phyloP scores from a whole-genome alignment of 2,888 invertebrate genomes.

The Tenthredo amoena region DNA sequence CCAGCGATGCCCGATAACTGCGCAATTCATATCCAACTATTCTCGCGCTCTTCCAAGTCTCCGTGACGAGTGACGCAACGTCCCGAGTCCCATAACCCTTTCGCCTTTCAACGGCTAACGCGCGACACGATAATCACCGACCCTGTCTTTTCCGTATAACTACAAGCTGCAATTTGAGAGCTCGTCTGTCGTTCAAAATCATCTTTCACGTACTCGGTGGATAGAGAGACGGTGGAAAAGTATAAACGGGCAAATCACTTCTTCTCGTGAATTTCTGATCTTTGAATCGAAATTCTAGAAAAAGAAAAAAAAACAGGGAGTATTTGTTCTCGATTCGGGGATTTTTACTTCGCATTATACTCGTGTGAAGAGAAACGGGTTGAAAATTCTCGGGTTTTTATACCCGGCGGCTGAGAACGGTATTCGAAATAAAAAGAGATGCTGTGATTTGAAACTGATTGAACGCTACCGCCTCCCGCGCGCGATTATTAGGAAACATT shows the following conservation, averaged over 20 bases:
- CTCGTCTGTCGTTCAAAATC: conserved; percentile 12
- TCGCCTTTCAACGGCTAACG: conserved; percentile 7
- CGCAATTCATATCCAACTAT: conserved; percentile 26
- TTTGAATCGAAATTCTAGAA: not conserved
- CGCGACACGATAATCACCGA: conserved; percentile 37
- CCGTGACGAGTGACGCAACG: conserved; percentile 48
- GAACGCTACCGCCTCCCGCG: conserved; percentile 20
- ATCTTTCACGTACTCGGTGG: not conserved
- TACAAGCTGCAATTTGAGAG: conserved; percentile 23
- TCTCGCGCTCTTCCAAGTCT: conserved; percentile 24
- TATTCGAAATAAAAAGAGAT: too few relatives aligned
- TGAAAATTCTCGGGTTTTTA: not conserved
- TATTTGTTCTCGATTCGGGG: not conserved
- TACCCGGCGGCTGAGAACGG: not conserved
- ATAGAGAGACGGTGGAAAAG: not conserved
- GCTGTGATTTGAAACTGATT: conserved; percentile 1
- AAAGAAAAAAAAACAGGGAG: not conserved
- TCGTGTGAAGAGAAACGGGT: not conserved
- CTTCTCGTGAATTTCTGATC: not conserved
- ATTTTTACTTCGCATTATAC: not conserved
- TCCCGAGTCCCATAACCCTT: conserved; percentile 5
- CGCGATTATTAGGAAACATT: conserved; percentile 41
- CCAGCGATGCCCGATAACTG: conserved; percentile 14
- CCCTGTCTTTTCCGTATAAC: conserved; percentile 1
- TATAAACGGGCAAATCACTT: not conserved